A percentile compares a stretch with the other conserved stretches of the same genome.
Evolutionary conservation across 2,888 invertebrate species (phyloP).

Genomic region (Aleiodes alternator): DNA sequence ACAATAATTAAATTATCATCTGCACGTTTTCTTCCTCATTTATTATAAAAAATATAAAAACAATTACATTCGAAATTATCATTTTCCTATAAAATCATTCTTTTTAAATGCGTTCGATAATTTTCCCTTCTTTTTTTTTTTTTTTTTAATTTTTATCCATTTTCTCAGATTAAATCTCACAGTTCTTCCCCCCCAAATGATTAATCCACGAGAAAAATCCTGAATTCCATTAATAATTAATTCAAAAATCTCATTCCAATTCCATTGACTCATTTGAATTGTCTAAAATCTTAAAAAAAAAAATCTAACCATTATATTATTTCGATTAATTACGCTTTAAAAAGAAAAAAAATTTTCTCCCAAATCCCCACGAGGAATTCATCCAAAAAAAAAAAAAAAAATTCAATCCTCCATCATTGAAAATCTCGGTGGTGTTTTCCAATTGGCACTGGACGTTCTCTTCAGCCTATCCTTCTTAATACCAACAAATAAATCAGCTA

Average conservation of each 20-base stretch:
- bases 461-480: constrained; percentile 82
- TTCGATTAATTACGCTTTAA: background rate
- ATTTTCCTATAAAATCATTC: background rate
- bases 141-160: too few relatives aligned
- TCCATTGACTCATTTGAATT: background rate
- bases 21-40: too few relatives aligned
- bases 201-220: too few relatives aligned
- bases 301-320: too few relatives aligned
- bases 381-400: too few relatives aligned
- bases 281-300: background rate
- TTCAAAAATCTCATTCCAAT: background rate
- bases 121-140: background rate
- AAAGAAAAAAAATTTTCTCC: background rate
- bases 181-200: background rate
- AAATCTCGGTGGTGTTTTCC: constrained; percentile 84
- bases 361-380: background rate
- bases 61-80: constrained; percentile 21
- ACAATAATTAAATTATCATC: too few relatives aligned
- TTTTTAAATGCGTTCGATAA: background rate
- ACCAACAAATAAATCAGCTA: constrained; percentile 81
- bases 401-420: constrained; percentile 75
- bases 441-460: constrained; percentile 85
- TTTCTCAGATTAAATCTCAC: too few relatives aligned
- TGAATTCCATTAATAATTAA: background rate
- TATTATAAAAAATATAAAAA: constrained; percentile 3